phyloP scores from a whole-genome alignment of 2,888 invertebrate species.

The Calephelis perditalis region DNA sequence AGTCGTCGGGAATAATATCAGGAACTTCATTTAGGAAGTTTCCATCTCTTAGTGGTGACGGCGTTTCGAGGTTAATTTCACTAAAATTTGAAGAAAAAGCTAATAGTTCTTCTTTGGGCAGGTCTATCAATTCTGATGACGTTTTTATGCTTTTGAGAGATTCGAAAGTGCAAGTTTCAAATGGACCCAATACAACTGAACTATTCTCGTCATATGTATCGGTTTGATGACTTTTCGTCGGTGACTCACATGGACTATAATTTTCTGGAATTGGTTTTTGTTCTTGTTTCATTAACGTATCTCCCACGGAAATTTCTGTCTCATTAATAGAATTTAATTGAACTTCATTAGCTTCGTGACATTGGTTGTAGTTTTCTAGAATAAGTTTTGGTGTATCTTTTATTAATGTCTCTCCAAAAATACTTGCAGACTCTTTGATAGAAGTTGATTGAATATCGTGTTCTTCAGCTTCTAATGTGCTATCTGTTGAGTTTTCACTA shows the following conservation, averaged over 20 bases:
- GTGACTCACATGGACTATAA: slow-evolving; percentile 65
- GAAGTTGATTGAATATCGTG: slow-evolving; percentile 1
- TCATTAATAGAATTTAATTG: slow-evolving; percentile 32
- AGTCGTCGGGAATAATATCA: slow-evolving; percentile 54
- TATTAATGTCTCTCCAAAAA: slow-evolving; percentile 39
- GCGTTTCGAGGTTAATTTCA: slow-evolving; percentile 68
- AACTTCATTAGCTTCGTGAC: slow-evolving; percentile 36
- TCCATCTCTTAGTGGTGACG: slow-evolving; percentile 63
- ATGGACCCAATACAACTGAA: slow-evolving; percentile 78
- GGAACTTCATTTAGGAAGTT: slow-evolving; percentile 71
- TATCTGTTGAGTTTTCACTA: slow-evolving; percentile 48
- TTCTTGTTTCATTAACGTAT: slow-evolving; percentile 47
- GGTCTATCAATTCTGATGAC: slow-evolving; percentile 49
- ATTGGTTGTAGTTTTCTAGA: slow-evolving; percentile 56
- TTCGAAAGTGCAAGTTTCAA: slow-evolving; percentile 75
- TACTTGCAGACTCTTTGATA: slow-evolving; percentile 42
- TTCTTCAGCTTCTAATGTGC: slow-evolving; percentile 39
- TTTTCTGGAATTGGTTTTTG: slow-evolving; percentile 51
- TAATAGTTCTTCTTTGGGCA: slow-evolving; percentile 67
- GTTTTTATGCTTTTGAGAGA: slow-evolving; percentile 71
- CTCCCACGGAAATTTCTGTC: slow-evolving; percentile 41
- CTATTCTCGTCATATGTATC: slow-evolving; percentile 71
- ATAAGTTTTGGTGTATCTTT: slow-evolving; percentile 53
- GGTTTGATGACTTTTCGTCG: slow-evolving; percentile 63
- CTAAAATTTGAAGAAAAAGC: slow-evolving; percentile 77